phyloP scores from a whole-genome alignment of 2,888 invertebrate genomes.

The Slavum lentiscoides region DNA sequence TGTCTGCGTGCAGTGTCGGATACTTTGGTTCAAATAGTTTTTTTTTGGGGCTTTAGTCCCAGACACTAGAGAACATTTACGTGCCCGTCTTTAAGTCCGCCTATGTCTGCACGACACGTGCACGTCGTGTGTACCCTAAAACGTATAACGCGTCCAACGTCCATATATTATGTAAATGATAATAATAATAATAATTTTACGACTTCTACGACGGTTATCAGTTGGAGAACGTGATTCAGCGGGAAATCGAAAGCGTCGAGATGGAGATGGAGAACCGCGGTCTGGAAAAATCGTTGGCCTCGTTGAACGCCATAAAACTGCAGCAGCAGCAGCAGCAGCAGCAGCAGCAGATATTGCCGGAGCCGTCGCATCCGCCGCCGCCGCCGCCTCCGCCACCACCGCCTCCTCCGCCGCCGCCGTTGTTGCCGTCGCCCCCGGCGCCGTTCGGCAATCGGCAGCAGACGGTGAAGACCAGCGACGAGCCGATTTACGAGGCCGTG shows the following conservation, averaged over 20 bases:
- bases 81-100: too few relatives aligned
- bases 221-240: constrained; percentile 69
- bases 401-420: constrained; percentile 69
- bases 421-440: constrained; percentile 55
- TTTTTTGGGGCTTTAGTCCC: too few relatives aligned
- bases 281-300: constrained; percentile 59
- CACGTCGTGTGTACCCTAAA: too few relatives aligned
- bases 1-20: too few relatives aligned
- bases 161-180: too few relatives aligned
- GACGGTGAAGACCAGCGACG: constrained; percentile 63
- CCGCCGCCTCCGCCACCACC: constrained; percentile 63
- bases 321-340: constrained; percentile 67
- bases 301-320: constrained; percentile 60
- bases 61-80: too few relatives aligned
- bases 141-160: too few relatives aligned
- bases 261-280: constrained; percentile 58
- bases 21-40: too few relatives aligned
- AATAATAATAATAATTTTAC: too few relatives aligned
- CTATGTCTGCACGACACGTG: too few relatives aligned
- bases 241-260: constrained; percentile 65
- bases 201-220: constrained; percentile 56
- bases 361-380: too few relatives aligned
- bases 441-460: constrained; percentile 57
- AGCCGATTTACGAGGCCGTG: constrained; percentile 84
- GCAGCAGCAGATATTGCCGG: constrained; percentile 62